These are phyloP conservation scores for Sorex araneus DNA, from an alignment of 2,113 vertebrate genomes.

Conservation along the genomic window DNA sequence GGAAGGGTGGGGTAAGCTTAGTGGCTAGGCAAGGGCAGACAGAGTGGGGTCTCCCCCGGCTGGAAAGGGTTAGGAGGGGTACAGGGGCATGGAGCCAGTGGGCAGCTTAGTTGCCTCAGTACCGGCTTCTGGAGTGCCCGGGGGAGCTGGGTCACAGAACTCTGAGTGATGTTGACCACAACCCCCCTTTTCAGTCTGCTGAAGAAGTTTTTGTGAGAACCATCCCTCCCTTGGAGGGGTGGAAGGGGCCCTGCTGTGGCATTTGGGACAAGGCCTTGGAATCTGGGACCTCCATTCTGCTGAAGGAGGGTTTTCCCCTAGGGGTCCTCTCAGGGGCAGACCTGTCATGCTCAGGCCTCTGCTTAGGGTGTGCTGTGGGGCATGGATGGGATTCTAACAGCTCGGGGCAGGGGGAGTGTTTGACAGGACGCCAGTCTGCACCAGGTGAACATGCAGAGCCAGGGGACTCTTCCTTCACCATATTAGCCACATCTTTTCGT, in stretches of 20 bases:
- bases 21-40: too few species aligned
- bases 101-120: neutral
- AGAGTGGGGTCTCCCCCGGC: neutral
- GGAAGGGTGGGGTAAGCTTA: too few species aligned
- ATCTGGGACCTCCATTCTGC: too few species aligned
- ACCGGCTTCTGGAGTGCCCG: too few species aligned
- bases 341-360: constrained; percentile 76
- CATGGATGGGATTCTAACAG: constrained; percentile 89
- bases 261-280: too few species aligned
- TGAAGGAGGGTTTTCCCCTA: constrained; percentile 69
- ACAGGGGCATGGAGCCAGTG: too few species aligned
- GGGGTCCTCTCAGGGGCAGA: constrained; percentile 83
- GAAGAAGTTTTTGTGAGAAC: neutral
- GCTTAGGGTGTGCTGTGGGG: constrained; percentile 7
- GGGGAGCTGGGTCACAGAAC: too few species aligned
- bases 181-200: neutral
- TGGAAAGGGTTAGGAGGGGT: too few species aligned
- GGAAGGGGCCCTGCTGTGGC: rapidly evolving
- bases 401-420: constrained; percentile 94
- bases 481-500: constrained; percentile 90
- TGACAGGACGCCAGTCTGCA: constrained; percentile 92
- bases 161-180: too few species aligned
- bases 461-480: constrained; percentile 86
- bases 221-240: neutral
- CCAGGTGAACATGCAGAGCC: constrained; percentile 91